Evolutionary conservation across 2,113 vertebrate species (phyloP), one percentile per base, ranked within the genome.

Genomic region (Ptilorrhoa leucosticta): DNA sequence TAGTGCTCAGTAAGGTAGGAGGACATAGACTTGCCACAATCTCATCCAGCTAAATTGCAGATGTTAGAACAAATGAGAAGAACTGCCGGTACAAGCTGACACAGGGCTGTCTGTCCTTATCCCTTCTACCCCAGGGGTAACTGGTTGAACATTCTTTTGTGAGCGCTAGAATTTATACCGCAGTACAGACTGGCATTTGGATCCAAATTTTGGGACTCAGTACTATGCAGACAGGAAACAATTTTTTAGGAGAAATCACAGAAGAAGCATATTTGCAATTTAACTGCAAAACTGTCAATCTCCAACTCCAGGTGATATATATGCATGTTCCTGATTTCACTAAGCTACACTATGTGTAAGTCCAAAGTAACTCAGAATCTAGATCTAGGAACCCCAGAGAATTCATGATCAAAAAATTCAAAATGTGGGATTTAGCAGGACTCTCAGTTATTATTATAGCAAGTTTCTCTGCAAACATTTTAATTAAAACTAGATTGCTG

Each of bases 401-500:
- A 79, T 10, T 63, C 21, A 27, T 53, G 35, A 66, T 35, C 5
- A 10, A 87, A 87, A 87, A 68, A 85, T 44, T 65, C 3, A 72
- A 91, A 94, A 76, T n/a, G 11, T 26, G 19, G 37, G 39, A 63
- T 91, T 80, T 83, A 92, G 17, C 21, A 70, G 58, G n/a, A 83
- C 30, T 45, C 19, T 80, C 4, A 6, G 19, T 75, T 87, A 84
- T 60, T 77, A 77, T 65, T 69, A 45, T 10, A 77, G 10, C 10
- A 72, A 93, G 23, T 73, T 71, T 84, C 65, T 90, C 84, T 80
- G 57, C 42, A 95, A 96, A 73, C 68, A 63, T 65, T 84, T 94
- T 88, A 88, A 94, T 95, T 92, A 73, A 95, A 94, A 81, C 39
- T 82, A 83, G 82, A 90, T 89, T 93, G 71, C 35, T 92, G n/a